Conservation (phyloP, 2,113 vertebrate species). For the Caranx melampygus region DNA sequence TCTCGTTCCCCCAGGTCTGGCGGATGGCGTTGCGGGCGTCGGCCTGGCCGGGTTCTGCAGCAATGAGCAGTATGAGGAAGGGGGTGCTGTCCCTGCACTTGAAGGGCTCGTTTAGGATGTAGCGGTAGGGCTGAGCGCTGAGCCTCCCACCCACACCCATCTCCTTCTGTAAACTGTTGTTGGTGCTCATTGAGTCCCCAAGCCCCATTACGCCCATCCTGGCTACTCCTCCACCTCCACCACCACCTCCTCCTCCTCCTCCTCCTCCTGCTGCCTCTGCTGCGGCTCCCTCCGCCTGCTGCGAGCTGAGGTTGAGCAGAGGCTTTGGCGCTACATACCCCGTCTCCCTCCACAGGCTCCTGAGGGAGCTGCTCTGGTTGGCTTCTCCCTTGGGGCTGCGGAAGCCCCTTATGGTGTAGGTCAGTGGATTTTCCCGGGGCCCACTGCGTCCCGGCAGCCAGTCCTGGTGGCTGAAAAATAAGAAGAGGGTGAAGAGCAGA, state of each 20-base stretch:
- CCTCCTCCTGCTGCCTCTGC: slow-evolving; percentile 77
- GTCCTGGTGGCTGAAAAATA: slow-evolving; percentile 94
- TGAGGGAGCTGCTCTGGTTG: slow-evolving; percentile 90
- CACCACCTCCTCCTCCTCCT: slow-evolving; percentile 74
- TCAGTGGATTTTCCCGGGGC: slow-evolving; percentile 91
- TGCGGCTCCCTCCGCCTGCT: slow-evolving; percentile 84
- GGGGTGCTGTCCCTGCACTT: slow-evolving; percentile 90
- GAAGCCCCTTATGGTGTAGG: slow-evolving; percentile 92
- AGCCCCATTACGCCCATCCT: slow-evolving; percentile 84
- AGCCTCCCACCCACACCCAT: slow-evolving; percentile 88
- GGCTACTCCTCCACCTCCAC: slow-evolving; percentile 74
- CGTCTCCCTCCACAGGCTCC: slow-evolving; percentile 89
- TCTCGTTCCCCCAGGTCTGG: slow-evolving; percentile 96
- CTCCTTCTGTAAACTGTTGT: slow-evolving; percentile 92
- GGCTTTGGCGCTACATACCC: slow-evolving; percentile 87
- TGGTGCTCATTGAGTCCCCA: slow-evolving; percentile 91
- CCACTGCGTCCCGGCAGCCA: slow-evolving; percentile 90
- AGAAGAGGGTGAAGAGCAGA: slow-evolving; percentile 91
- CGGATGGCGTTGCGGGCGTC: slow-evolving; percentile 94
- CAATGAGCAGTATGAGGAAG: slow-evolving; percentile 93
- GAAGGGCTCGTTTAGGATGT: slow-evolving; percentile 92
- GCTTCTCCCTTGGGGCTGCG: slow-evolving; percentile 89
- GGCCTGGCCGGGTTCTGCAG: slow-evolving; percentile 90
- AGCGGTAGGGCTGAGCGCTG: slow-evolving; percentile 90
- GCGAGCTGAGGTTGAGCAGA: slow-evolving; percentile 87